phyloP scores from a whole-genome alignment of 2,888 invertebrate genomes.

The Phyto melanocephala region DNA sequence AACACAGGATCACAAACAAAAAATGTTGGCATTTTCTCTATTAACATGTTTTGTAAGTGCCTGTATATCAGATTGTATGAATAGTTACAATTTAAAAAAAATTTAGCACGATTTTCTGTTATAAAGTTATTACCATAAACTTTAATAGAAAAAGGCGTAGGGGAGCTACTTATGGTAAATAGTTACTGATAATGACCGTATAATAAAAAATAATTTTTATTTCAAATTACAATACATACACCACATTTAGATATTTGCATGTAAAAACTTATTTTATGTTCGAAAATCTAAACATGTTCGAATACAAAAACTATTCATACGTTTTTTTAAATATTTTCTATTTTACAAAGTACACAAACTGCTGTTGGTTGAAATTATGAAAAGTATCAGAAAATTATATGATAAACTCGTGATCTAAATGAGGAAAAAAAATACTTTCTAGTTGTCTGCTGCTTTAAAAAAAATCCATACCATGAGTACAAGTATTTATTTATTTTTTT shows the following conservation, averaged over 20 bases:
- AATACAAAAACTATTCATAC: no score
- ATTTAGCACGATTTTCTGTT: slow-evolving; percentile 26
- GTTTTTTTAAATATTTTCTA: not conserved
- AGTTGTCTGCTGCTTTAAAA: slow-evolving; percentile 6
- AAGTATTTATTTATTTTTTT: not conserved
- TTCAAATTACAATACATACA: no score
- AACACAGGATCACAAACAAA: no score
- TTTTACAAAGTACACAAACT: no score
- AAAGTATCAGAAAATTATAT: not conserved
- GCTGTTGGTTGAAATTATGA: not conserved
- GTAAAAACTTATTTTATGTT: no score
- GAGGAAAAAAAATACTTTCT: slow-evolving; percentile 20
- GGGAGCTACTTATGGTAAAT: not conserved
- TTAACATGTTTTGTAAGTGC: no score
- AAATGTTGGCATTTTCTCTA: no score
- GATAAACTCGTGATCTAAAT: slow-evolving; percentile 51
- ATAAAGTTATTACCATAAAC: not conserved
- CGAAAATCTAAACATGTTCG: no score
- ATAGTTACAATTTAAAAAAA: no score
- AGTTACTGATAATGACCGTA: slow-evolving; percentile 30
- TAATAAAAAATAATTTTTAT: slow-evolving; percentile 33
- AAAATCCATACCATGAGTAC: not conserved
- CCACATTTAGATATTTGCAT: no score
- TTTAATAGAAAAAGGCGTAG: not conserved
- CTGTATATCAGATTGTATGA: no score